phyloP scores from a whole-genome alignment of 2,888 invertebrate genomes.

The Anoplius nigerrimus region DNA sequence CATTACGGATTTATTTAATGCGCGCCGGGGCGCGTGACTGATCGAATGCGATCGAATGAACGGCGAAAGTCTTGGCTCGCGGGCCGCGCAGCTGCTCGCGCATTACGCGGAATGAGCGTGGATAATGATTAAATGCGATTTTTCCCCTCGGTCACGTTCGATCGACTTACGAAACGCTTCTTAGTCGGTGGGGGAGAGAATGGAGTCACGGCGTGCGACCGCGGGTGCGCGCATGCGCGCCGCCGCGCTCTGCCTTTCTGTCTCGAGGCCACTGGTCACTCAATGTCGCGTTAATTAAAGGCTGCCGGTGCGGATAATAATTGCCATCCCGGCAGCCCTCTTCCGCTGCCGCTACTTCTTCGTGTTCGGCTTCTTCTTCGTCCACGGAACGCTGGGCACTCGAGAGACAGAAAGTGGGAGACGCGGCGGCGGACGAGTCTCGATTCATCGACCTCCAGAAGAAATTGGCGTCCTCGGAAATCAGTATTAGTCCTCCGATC shows the following conservation, averaged over 20 bases:
- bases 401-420: conserved; percentile 26
- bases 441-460: conserved; percentile 18
- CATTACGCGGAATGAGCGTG: background rate
- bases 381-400: conserved; percentile 34
- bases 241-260: too few relatives aligned
- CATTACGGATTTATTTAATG: too few relatives aligned
- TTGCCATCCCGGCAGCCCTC: conserved; percentile 16
- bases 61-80: too few relatives aligned
- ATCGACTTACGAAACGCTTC: background rate
- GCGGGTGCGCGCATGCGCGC: background rate
- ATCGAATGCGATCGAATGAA: too few relatives aligned
- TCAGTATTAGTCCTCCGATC: conserved; percentile 13
- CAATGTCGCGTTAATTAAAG: conserved; percentile 44
- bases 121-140: conserved; percentile 1
- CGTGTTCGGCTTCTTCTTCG: conserved; percentile 22
- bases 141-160: conserved; percentile 1
- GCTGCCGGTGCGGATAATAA: conserved; percentile 38
- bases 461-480: conserved; percentile 26
- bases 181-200: background rate
- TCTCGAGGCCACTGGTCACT: conserved; percentile 25
- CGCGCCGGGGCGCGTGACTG: too few relatives aligned
- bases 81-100: too few relatives aligned
- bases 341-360: too few relatives aligned
- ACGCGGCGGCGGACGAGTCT: conserved; percentile 21
- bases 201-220: background rate